Conservation (phyloP, 2,113 vertebrate genomes). For the Neodon shergylaensis region DNA sequence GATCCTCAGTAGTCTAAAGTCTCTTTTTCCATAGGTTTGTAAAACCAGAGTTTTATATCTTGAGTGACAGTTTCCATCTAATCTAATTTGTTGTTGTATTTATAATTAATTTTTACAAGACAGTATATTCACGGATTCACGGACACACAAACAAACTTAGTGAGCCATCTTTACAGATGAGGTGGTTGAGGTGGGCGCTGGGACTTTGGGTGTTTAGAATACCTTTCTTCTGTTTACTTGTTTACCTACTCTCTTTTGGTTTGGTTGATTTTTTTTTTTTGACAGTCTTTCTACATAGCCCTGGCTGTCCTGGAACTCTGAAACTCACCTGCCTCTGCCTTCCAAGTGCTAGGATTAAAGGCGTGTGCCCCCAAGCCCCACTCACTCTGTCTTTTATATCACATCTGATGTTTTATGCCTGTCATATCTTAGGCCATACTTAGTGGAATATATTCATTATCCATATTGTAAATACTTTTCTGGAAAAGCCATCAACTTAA, state of each 20-base stretch:
- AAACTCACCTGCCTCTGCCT: background rate
- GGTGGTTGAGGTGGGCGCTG: background rate
- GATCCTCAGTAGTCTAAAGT: slow-evolving; percentile 24
- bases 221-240: background rate
- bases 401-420: background rate
- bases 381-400: slow-evolving; percentile 1
- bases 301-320: background rate
- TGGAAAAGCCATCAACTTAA: slow-evolving; percentile 5
- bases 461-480: slow-evolving; percentile 1
- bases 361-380: background rate
- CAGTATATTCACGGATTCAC: slow-evolving; percentile 28
- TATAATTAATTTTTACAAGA: background rate
- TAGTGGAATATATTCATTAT: slow-evolving; percentile 33
- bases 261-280: background rate
- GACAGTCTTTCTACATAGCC: background rate
- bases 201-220: slow-evolving; percentile 34
- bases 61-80: slow-evolving; percentile 20
- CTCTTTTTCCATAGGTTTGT: slow-evolving; percentile 4
- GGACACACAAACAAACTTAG: slow-evolving; percentile 4
- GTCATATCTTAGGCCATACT: background rate
- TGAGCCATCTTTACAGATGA: background rate
- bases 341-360: background rate
- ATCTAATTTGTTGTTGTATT: slow-evolving; percentile 37
- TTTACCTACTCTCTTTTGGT: background rate
- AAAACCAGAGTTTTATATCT: slow-evolving; percentile 33